Conservation (phyloP, 2,113 vertebrate genomes). For the Ctenodactylus gundi region DNA sequence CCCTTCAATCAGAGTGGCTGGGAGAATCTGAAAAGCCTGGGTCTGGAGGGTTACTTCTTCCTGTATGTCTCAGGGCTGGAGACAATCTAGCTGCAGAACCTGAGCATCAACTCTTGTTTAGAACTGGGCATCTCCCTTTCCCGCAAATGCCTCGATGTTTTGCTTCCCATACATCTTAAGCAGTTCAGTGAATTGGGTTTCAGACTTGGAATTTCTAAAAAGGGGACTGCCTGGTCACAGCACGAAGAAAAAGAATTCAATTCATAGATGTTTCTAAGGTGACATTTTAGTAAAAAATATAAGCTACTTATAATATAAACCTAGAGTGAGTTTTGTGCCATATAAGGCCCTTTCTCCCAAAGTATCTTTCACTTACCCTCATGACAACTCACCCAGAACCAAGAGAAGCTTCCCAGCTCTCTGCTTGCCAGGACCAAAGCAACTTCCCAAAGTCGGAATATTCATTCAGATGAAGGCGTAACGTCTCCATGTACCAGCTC, state of each 20-base stretch:
- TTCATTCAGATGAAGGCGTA: slow-evolving; percentile 62
- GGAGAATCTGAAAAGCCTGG: neutral
- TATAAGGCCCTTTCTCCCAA: slow-evolving; percentile 6
- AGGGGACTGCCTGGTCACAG: slow-evolving; percentile 34
- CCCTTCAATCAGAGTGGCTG: neutral
- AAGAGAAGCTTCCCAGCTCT: slow-evolving; percentile 31
- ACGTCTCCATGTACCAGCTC: slow-evolving; percentile 66
- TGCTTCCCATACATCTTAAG: neutral
- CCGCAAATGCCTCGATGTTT: neutral
- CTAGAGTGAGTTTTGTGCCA: slow-evolving; percentile 66
- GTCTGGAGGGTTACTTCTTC: neutral
- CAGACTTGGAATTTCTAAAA: slow-evolving; percentile 50
- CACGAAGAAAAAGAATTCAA: slow-evolving; percentile 36
- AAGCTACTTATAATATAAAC: slow-evolving; percentile 71
- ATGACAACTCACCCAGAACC: slow-evolving; percentile 53
- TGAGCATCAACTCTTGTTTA: neutral
- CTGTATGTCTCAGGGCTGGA: slow-evolving; percentile 42
- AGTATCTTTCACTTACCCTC: slow-evolving; percentile 36
- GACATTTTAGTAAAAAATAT: slow-evolving; percentile 75
- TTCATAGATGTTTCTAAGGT: slow-evolving; percentile 60
- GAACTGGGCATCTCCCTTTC: neutral
- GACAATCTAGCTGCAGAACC: neutral
- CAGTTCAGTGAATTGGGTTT: neutral
- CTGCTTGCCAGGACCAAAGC: slow-evolving; percentile 56
- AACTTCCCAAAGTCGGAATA: slow-evolving; percentile 77